Conservation (phyloP, 2,888 invertebrate species). For the Tribolium freemani region DNA sequence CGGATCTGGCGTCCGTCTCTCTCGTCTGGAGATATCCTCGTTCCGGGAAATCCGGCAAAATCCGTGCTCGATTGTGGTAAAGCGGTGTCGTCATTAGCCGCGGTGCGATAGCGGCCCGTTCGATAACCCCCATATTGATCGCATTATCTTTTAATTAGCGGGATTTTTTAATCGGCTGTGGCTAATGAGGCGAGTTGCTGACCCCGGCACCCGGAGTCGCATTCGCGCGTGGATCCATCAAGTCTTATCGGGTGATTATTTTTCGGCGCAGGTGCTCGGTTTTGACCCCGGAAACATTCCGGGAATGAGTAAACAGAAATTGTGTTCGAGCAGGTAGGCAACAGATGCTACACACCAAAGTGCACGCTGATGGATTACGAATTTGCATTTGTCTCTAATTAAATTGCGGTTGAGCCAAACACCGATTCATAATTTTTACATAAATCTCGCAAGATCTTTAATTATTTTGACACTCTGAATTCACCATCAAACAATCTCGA, state of each 20-base stretch:
- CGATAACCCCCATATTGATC: slow-evolving; percentile 35
- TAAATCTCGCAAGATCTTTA: not conserved
- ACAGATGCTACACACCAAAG: slow-evolving; percentile 31
- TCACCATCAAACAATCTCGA: not conserved
- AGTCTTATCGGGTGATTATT: slow-evolving; percentile 33
- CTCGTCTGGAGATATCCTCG: slow-evolving; percentile 40
- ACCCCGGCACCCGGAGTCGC: slow-evolving; percentile 35
- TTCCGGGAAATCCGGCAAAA: slow-evolving; percentile 44
- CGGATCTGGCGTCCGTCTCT: slow-evolving; percentile 42
- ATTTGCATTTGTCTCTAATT: slow-evolving; percentile 37
- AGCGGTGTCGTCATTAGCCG: slow-evolving; percentile 43
- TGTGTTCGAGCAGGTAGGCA: slow-evolving; percentile 33
- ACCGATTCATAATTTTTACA: too few relatives aligned
- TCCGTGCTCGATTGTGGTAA: slow-evolving; percentile 42
- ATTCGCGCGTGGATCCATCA: slow-evolving; percentile 29
- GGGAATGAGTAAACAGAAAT: slow-evolving; percentile 37
- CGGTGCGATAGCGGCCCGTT: slow-evolving; percentile 35
- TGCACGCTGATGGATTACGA: slow-evolving; percentile 31
- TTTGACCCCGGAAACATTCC: slow-evolving; percentile 21
- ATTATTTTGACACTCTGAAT: not conserved
- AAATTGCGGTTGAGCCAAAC: not conserved
- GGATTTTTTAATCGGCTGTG: not conserved
- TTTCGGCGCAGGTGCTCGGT: slow-evolving; percentile 18
- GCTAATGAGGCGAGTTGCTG: slow-evolving; percentile 28
- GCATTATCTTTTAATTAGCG: slow-evolving; percentile 41